Conservation (phyloP, 2,888 invertebrate genomes). For the Gymnoscelis rufifasciata region DNA sequence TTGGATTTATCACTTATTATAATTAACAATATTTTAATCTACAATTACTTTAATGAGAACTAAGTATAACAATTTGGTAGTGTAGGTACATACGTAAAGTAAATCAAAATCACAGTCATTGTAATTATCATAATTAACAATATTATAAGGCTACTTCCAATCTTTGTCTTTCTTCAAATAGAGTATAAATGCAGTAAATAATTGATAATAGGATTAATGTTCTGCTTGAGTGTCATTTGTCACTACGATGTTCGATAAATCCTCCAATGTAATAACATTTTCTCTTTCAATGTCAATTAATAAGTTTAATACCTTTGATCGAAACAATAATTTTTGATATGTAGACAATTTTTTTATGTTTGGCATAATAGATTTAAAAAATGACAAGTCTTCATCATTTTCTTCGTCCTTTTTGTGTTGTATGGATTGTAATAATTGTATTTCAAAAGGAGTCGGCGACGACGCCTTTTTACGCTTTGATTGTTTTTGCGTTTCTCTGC, state of each 20-base stretch:
- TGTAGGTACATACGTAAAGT: background rate
- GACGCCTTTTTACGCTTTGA: conserved; percentile 6
- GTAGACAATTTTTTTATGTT: conserved; percentile 8
- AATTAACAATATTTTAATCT: background rate
- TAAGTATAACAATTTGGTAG: background rate
- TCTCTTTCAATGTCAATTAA: conserved; percentile 8
- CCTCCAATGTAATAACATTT: conserved; percentile 7
- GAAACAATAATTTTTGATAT: conserved; percentile 7
- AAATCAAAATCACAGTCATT: too few species aligned
- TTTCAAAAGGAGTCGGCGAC: conserved; percentile 10
- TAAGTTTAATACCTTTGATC: conserved; percentile 4
- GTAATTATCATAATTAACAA: conserved; percentile 4
- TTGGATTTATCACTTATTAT: background rate
- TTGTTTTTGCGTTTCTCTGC: conserved; percentile 5
- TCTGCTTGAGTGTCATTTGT: background rate
- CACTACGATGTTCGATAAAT: conserved; percentile 7
- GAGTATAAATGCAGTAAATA: conserved; percentile 1
- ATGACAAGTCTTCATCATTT: conserved; percentile 7
- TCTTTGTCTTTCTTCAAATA: background rate
- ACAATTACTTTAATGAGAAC: background rate
- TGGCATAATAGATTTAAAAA: conserved; percentile 4
- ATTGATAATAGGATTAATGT: background rate
- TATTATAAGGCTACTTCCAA: conserved; percentile 2
- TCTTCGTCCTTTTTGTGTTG: conserved; percentile 6
- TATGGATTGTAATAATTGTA: conserved; percentile 5